A percentile compares a stretch with the other conserved stretches of the same genome.
These are phyloP conservation scores for Leuciscus idus DNA, from an alignment of 2,113 vertebrate genomes.

Conservation along the genomic window DNA sequence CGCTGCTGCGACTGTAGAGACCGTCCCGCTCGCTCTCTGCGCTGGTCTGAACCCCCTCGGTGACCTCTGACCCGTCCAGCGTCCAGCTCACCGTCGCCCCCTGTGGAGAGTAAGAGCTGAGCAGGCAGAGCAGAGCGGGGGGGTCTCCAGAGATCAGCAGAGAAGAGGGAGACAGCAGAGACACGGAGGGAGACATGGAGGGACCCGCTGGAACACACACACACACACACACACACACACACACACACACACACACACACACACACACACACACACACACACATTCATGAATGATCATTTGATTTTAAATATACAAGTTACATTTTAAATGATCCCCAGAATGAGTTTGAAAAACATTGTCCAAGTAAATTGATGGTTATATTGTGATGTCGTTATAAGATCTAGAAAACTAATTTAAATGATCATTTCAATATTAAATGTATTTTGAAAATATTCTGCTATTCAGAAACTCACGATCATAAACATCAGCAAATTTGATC, in stretches of 20 bases:
- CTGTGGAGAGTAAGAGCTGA: slow-evolving; percentile 52
- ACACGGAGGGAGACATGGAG: slow-evolving; percentile 31
- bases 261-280: not conserved
- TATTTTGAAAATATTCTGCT: not conserved
- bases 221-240: too few species aligned
- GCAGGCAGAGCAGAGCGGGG: slow-evolving; percentile 52
- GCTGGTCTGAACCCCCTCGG: slow-evolving; percentile 56
- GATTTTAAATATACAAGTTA: too few species aligned
- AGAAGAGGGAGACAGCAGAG: slow-evolving; percentile 31
- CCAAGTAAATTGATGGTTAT: too few species aligned
- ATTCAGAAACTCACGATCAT: not conserved
- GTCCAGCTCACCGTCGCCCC: slow-evolving; percentile 56
- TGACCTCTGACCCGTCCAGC: slow-evolving; percentile 48
- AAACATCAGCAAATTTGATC: not conserved
- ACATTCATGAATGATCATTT: too few species aligned
- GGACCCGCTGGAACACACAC: not conserved
- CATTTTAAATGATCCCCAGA: too few species aligned
- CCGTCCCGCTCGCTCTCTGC: not conserved
- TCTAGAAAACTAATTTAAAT: too few species aligned
- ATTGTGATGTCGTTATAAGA: too few species aligned
- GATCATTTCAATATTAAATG: not conserved
- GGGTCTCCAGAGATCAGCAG: slow-evolving; percentile 38
- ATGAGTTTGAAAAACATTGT: too few species aligned
- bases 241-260: too few species aligned
- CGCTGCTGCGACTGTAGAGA: too few species aligned